Evolutionary conservation across 2,113 vertebrate genomes (phyloP).

Genomic region (Odobenus rosmarus): DNA sequence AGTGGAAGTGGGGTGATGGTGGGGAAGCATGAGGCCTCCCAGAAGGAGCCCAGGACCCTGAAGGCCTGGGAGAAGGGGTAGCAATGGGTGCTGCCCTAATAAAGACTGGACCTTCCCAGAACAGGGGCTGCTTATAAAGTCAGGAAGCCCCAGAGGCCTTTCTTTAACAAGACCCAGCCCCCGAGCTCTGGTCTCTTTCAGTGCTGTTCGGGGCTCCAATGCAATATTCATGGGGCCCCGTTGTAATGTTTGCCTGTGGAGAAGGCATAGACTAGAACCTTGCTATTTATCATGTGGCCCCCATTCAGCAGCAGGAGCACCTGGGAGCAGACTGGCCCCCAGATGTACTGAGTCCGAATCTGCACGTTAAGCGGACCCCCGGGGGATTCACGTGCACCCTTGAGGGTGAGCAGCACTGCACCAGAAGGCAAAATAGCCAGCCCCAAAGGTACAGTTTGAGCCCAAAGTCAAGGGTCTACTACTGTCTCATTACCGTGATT

Average conservation of each 20-base stretch:
- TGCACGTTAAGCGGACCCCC: background rate
- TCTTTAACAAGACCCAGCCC: background rate
- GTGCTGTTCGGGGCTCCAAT: background rate
- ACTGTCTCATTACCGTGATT: background rate
- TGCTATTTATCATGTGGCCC: background rate
- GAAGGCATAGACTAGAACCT: background rate
- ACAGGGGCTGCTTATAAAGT: background rate
- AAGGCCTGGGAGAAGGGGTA: background rate
- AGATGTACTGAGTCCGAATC: background rate
- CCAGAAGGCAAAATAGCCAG: background rate
- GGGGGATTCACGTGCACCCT: rapidly evolving
- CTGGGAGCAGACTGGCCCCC: background rate
- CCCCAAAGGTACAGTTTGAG: background rate
- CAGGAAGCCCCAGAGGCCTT: background rate
- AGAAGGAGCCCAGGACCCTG: background rate
- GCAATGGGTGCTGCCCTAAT: background rate
- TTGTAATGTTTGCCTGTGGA: background rate
- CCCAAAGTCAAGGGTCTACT: background rate
- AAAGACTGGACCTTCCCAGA: background rate
- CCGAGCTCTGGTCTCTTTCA: background rate
- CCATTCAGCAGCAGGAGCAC: background rate
- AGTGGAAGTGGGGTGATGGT: background rate
- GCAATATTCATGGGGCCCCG: background rate
- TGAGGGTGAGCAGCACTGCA: background rate
- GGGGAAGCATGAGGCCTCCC: background rate